Evolutionary conservation across 2,888 invertebrate species (phyloP), one percentile per base, ranked within the genome.

Genomic region (Chalcosyrphus nemorum): DNA sequence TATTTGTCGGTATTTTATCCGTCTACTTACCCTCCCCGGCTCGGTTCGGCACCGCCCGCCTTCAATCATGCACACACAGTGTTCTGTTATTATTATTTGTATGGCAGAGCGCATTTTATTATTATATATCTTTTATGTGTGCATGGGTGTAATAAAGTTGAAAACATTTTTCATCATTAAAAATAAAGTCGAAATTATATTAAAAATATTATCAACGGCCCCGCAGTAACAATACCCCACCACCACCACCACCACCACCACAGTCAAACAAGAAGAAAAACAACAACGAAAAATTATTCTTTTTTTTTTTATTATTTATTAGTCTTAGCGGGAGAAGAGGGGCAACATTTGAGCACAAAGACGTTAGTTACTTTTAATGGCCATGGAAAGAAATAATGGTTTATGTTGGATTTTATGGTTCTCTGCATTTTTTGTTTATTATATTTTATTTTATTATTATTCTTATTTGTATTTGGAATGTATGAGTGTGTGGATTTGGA

Each of bases 151-250:
- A 84, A 84, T 84, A 84, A 84, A 84, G 84, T 84, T 84, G 84
- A 84, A 84, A 84, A 80, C 84, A 84, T 84, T 84, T 84, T 84
- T 84, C 84, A 84, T 84, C 84, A 84, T 84, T 84, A 84, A 84
- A 84, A 84, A 84, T 84, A 84, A 84, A 84, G 84, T 80, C 84
- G 80, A 84, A 84, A 84, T 84, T 84, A 84, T 84, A 80, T 80
- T 84, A 84, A 84, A 80, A 84, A 84, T 84, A 84, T 84, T 84
- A 84, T 84, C 80, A 84, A 63, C 63, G 65, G 76, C 38, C 32
- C 68, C 68, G 11, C 78, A 52, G 68, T 47, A 77, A 82, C 72
- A 68, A 75, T 82, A 77, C 59, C 52, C 70, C 63, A 19, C 19
- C 77, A 56, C 35, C 70, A 59, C 63, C 50, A 41, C 65, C 35